These are phyloP conservation scores for Lysiphlebus fabarum DNA, from an alignment of 1,140 invertebrate species.

Conservation along the genomic window DNA sequence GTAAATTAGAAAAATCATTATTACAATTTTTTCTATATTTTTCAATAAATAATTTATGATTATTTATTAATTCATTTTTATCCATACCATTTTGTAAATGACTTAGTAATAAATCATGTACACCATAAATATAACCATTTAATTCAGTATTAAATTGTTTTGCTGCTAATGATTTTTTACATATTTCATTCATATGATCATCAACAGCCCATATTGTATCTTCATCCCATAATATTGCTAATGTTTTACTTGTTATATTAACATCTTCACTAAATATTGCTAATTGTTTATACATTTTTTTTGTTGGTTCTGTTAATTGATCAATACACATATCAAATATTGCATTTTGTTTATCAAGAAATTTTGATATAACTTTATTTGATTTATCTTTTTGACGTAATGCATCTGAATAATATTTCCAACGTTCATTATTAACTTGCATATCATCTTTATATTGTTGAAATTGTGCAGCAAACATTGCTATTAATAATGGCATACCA, in stretches of 20 bases:
- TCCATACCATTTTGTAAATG: slow-evolving; percentile 48
- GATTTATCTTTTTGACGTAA: slow-evolving; percentile 40
- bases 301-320: slow-evolving; percentile 40
- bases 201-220: slow-evolving; percentile 44
- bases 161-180: slow-evolving; percentile 54
- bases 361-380: slow-evolving; percentile 42
- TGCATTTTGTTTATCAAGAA: slow-evolving; percentile 40
- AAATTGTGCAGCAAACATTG: slow-evolving; percentile 62
- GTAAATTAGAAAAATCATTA: slow-evolving; percentile 54
- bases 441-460: slow-evolving; percentile 59
- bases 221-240: slow-evolving; percentile 55
- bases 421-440: slow-evolving; percentile 50
- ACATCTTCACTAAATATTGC: slow-evolving; percentile 58
- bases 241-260: slow-evolving; percentile 57
- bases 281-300: slow-evolving; percentile 50
- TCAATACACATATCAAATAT: slow-evolving; percentile 55
- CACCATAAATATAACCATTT: slow-evolving; percentile 57
- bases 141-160: slow-evolving; percentile 53
- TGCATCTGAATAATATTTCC: slow-evolving; percentile 61
- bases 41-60: slow-evolving; percentile 55
- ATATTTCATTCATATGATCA: slow-evolving; percentile 55
- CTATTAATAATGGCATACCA: slow-evolving; percentile 63
- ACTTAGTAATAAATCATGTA: slow-evolving; percentile 58
- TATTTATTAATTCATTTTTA: slow-evolving; percentile 25
- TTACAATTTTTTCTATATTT: slow-evolving; percentile 51